Evolutionary conservation across 2,888 invertebrate genomes (phyloP).

Genomic region (Synanthedon tipuliformis): DNA sequence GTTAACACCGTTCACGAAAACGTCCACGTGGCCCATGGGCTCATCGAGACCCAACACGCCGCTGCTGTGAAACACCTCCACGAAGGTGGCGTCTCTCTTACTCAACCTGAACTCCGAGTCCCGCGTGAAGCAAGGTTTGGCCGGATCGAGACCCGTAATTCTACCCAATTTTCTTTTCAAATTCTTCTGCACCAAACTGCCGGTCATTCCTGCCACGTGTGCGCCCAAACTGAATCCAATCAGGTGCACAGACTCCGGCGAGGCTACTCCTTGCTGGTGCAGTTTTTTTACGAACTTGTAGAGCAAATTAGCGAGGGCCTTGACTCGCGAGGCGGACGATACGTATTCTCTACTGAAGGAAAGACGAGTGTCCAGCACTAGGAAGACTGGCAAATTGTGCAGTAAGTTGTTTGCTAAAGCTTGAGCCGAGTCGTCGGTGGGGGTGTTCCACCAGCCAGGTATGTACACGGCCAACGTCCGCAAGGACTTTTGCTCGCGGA

Average conservation of each 20-base stretch:
- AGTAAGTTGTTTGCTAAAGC: constrained; percentile 38
- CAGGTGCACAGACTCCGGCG: constrained; percentile 61
- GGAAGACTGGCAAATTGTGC: constrained; percentile 25
- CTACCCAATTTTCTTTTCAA: constrained; percentile 28
- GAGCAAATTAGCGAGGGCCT: constrained; percentile 31
- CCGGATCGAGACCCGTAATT: constrained; percentile 54
- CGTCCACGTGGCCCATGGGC: constrained; percentile 45
- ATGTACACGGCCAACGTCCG: constrained; percentile 35
- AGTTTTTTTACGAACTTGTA: constrained; percentile 31
- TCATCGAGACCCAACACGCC: constrained; percentile 46
- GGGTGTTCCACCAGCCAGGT: constrained; percentile 58
- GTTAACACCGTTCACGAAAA: constrained; percentile 48
- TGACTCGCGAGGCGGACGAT: constrained; percentile 38
- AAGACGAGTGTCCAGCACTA: constrained; percentile 41
- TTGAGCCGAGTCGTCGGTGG: constrained; percentile 38
- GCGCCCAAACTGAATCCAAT: constrained; percentile 75
- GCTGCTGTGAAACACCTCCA: constrained; percentile 52
- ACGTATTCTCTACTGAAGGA: constrained; percentile 50
- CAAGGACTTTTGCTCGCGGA: constrained; percentile 9
- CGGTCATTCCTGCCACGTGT: constrained; percentile 69
- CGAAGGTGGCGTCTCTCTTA: constrained; percentile 39
- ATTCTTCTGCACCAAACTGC: constrained; percentile 32
- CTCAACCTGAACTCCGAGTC: constrained; percentile 25
- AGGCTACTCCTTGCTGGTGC: constrained; percentile 31
- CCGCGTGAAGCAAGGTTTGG: constrained; percentile 44